phyloP scores from a whole-genome alignment of 2,113 vertebrate species.

The Scytalopus superciliaris region DNA sequence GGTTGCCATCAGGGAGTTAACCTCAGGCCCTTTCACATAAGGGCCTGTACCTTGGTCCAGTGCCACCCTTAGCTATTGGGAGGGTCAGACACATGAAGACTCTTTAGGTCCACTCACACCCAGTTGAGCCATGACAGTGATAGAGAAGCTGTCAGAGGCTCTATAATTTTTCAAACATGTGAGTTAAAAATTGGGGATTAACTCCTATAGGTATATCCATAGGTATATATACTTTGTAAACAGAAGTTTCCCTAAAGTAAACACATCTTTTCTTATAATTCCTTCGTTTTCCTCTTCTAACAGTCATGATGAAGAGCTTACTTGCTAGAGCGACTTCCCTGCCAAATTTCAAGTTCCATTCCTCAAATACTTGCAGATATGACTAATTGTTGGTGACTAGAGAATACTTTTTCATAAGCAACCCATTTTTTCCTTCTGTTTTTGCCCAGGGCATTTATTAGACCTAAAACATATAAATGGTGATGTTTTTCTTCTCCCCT shows the following conservation, averaged over 20 bases:
- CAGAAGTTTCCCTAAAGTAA: not conserved
- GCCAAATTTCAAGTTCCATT: not conserved
- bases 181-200: not conserved
- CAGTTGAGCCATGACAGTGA: not conserved
- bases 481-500: rapidly evolving
- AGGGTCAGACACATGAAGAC: not conserved
- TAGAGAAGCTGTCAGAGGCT: not conserved
- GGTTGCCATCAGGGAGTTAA: not conserved
- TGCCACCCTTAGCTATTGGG: not conserved
- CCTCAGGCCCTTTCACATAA: not conserved
- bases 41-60: not conserved
- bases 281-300: not conserved
- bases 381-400: not conserved
- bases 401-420: not conserved
- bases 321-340: not conserved
- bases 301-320: not conserved
- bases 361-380: not conserved
- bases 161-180: not conserved
- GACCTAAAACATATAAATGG: not conserved
- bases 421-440: not conserved
- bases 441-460: not conserved
- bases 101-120: not conserved
- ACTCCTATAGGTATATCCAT: not conserved
- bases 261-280: not conserved
- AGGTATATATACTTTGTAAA: not conserved